These are phyloP conservation scores for Microplitis manilae DNA, from an alignment of 2,888 invertebrate species.

Conservation along the genomic window DNA sequence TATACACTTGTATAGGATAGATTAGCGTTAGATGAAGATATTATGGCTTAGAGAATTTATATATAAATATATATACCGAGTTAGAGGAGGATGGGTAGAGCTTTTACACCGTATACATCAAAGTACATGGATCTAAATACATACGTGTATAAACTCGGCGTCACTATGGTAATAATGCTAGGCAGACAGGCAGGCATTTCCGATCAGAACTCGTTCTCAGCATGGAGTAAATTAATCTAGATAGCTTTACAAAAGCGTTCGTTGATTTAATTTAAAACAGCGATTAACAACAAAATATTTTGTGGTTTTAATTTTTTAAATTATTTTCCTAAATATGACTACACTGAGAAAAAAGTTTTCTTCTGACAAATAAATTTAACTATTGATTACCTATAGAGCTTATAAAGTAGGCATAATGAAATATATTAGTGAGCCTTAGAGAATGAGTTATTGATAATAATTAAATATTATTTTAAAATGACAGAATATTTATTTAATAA, in stretches of 20 bases:
- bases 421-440: too few relatives aligned
- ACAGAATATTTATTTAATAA: too few relatives aligned
- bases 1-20: neutral
- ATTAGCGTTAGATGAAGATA: conserved; percentile 6
- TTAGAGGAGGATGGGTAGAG: conserved; percentile 8
- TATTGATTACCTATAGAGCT: too few relatives aligned
- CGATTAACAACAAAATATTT: conserved; percentile 20
- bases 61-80: neutral
- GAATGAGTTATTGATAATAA: too few relatives aligned
- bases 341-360: too few relatives aligned
- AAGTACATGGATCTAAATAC: conserved; percentile 13
- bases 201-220: conserved; percentile 51
- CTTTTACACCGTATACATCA: conserved; percentile 12
- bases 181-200: conserved; percentile 42
- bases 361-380: too few relatives aligned
- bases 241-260: conserved; percentile 29
- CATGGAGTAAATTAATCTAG: conserved; percentile 57
- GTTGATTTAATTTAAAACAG: conserved; percentile 12
- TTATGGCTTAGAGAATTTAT: neutral
- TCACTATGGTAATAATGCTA: conserved; percentile 46
- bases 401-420: too few relatives aligned
- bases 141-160: conserved; percentile 10
- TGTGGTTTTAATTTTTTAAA: conserved; percentile 4
- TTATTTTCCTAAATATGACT: neutral
- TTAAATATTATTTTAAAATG: too few relatives aligned